Percentiles rank a stretch among this genome's conserved stretches.
Conservation (phyloP, 2,888 invertebrate genomes). For the Adelphocoris suturalis region DNA sequence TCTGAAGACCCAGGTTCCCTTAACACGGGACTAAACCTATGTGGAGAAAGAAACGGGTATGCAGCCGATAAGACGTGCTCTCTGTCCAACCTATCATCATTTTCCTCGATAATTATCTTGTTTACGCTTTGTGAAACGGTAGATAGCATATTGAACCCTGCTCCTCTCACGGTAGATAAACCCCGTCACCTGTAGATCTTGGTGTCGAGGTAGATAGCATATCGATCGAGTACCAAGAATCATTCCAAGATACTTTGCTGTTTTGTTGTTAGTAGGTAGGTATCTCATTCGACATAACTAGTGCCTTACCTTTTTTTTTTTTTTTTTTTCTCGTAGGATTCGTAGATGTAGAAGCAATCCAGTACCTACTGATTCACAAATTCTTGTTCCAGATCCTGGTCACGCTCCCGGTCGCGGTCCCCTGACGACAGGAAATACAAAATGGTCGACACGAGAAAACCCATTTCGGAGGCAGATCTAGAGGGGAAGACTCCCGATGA, state of each 20-base stretch:
- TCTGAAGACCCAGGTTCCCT: slow-evolving; percentile 16
- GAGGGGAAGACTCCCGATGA: slow-evolving; percentile 95
- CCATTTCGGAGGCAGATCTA: slow-evolving; percentile 87
- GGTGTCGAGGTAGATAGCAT: neutral
- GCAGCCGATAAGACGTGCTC: too few species aligned
- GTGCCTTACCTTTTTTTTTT: too few species aligned
- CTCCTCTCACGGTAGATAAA: neutral
- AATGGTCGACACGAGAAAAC: slow-evolving; percentile 65
- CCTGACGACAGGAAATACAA: slow-evolving; percentile 74
- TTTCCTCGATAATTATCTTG: neutral
- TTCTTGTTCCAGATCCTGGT: slow-evolving; percentile 75
- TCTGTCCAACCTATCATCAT: neutral
- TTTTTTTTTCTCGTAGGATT: too few species aligned
- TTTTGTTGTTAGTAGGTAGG: too few species aligned
- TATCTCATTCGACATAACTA: too few species aligned
- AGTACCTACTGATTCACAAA: too few species aligned
- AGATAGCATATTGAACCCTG: neutral
- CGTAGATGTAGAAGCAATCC: slow-evolving; percentile 73
- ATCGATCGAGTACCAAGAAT: neutral
- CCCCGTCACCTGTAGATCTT: neutral
- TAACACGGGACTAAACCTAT: slow-evolving; percentile 6
- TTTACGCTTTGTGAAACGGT: neutral
- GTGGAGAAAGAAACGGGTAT: too few species aligned
- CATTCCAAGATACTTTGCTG: too few species aligned
- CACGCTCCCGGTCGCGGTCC: slow-evolving; percentile 78